Evolutionary conservation across 2,888 invertebrate species (phyloP).

Genomic region (Pseudococcus viburni): DNA sequence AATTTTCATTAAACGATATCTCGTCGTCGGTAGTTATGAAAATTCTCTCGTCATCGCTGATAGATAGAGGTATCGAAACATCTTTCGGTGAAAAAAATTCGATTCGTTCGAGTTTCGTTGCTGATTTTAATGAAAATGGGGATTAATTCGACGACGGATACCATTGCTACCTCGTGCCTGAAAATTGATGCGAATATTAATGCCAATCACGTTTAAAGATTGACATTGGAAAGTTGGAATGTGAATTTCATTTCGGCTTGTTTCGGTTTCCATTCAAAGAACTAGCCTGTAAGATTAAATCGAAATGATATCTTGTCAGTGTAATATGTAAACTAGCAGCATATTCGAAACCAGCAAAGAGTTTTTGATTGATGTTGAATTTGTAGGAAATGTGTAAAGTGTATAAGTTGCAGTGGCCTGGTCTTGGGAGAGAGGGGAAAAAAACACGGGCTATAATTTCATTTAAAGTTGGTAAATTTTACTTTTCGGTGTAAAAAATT

Average conservation of each 20-base stretch:
- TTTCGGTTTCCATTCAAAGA: not conserved
- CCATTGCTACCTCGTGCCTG: not conserved
- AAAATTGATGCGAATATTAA: not conserved
- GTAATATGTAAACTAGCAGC: not conserved
- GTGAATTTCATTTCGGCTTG: not conserved
- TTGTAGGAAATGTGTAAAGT: not conserved
- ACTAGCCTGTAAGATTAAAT: not conserved
- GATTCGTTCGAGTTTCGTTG: not conserved
- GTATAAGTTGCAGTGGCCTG: not conserved
- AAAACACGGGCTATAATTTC: no score
- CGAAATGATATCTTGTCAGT: not conserved
- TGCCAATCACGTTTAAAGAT: slow-evolving; percentile 7
- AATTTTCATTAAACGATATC: not conserved
- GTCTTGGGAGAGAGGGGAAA: no score
- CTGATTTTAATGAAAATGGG: not conserved
- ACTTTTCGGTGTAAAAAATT: not conserved
- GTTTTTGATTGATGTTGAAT: not conserved
- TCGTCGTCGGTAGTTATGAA: not conserved
- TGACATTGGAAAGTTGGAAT: not conserved
- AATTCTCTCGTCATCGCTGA: not conserved
- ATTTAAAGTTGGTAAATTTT: no score
- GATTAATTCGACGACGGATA: not conserved
- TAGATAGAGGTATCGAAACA: not conserved
- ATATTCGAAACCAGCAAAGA: not conserved
- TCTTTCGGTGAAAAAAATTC: not conserved